A percentile compares a stretch with the other conserved stretches of the same genome.
These are phyloP conservation scores for Drosophila nigrodunni DNA, from an alignment of 1,140 invertebrate genomes.

Conservation along the genomic window DNA sequence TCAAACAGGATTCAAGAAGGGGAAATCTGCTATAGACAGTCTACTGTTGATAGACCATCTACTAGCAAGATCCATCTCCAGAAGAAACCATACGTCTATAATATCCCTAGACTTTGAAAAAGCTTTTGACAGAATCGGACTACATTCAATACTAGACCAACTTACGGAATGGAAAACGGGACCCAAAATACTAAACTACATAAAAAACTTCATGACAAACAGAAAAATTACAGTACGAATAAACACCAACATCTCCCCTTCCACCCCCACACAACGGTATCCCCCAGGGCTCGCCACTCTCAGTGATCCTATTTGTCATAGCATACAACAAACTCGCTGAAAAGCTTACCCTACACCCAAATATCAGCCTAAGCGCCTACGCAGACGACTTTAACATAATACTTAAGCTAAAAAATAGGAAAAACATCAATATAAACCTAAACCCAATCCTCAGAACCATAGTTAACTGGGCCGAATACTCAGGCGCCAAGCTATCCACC, in stretches of 20 bases:
- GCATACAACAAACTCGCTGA: constrained; percentile 6
- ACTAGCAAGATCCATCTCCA: constrained; percentile 18
- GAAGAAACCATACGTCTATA: constrained; percentile 17
- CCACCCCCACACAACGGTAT: constrained; percentile 10
- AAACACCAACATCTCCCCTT: constrained; percentile 6
- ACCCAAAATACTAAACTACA: constrained; percentile 23
- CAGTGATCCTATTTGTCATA: constrained; percentile 11
- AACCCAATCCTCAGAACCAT: constrained; percentile 28
- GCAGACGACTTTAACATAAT: constrained; percentile 41
- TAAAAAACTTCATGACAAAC: constrained; percentile 28
- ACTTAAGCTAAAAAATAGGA: constrained; percentile 28
- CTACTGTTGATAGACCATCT: constrained; percentile 18
- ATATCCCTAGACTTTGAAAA: constrained; percentile 26
- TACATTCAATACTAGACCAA: constrained; percentile 26
- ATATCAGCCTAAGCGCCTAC: constrained; percentile 32
- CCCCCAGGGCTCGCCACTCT: constrained; percentile 11
- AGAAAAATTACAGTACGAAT: constrained; percentile 24
- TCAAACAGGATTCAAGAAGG: not conserved
- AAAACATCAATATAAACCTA: constrained; percentile 31
- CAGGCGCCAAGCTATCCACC: constrained; percentile 16
- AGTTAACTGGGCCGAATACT: constrained; percentile 27
- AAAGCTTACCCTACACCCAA: not conserved
- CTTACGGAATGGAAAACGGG: constrained; percentile 11
- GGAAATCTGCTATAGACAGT: constrained; percentile 8
- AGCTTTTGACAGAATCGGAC: constrained; percentile 23